Conservation (phyloP, 92 coral and sea anemone species). For the Umimayanthus kanabou region DNA sequence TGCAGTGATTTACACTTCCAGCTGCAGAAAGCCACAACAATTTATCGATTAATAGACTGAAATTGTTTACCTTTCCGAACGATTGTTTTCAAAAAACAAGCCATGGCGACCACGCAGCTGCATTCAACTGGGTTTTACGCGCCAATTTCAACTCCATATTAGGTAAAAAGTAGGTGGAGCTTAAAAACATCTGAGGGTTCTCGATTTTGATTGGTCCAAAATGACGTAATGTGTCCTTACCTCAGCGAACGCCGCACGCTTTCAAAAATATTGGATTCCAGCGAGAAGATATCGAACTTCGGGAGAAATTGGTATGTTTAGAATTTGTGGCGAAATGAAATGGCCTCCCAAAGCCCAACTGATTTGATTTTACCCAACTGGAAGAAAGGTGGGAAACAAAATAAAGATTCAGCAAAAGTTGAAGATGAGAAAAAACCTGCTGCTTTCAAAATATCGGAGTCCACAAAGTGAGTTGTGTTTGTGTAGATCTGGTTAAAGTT, state of each 20-base stretch:
- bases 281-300: slow-evolving; percentile 33
- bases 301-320: slow-evolving; percentile 31
- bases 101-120: slow-evolving; percentile 72
- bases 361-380: slow-evolving; percentile 67
- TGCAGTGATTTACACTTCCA: slow-evolving; percentile 5
- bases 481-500: not conserved
- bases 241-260: slow-evolving; percentile 29
- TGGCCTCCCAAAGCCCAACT: slow-evolving; percentile 91
- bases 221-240: slow-evolving; percentile 65
- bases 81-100: slow-evolving; percentile 40
- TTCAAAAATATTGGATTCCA: slow-evolving; percentile 41
- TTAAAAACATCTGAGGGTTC: not conserved
- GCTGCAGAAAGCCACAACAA: slow-evolving; percentile 33
- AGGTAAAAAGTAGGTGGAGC: slow-evolving; percentile 57
- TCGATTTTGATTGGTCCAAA: slow-evolving; percentile 64
- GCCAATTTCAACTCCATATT: slow-evolving; percentile 60
- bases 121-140: slow-evolving; percentile 46
- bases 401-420: slow-evolving; percentile 67
- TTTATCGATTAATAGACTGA: not conserved
- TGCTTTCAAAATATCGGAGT: slow-evolving; percentile 83
- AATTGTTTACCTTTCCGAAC: not conserved
- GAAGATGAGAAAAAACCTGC: slow-evolving; percentile 85
- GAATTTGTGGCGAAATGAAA: slow-evolving; percentile 57
- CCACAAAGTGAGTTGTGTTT: slow-evolving; percentile 75
- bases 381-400: slow-evolving; percentile 81